These are phyloP conservation scores for Artemia sp. DNA, from an alignment of 2,888 invertebrate species.

Conservation along the genomic window DNA sequence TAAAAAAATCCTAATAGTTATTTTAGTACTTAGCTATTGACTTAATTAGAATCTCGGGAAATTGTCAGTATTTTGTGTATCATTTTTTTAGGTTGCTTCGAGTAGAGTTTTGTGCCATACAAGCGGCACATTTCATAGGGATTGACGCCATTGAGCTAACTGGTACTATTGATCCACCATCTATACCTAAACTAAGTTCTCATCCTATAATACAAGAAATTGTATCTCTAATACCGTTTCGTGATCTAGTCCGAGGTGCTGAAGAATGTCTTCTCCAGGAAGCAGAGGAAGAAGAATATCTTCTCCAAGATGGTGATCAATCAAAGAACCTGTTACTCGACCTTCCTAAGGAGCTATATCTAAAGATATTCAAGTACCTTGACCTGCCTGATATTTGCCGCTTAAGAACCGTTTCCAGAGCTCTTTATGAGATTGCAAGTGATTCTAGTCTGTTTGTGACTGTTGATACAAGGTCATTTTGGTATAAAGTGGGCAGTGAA, in stretches of 20 bases:
- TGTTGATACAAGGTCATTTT: not conserved
- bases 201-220: not conserved
- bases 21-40: too few species aligned
- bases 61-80: too few species aligned
- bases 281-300: not conserved
- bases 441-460: not conserved
- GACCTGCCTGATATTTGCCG: not conserved
- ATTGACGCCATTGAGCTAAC: not conserved
- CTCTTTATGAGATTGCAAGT: not conserved
- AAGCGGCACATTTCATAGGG: not conserved
- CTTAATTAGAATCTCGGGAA: too few species aligned
- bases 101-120: not conserved
- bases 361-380: not conserved
- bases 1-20: too few species aligned
- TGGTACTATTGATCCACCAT: not conserved
- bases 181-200: not conserved
- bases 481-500: not conserved
- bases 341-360: not conserved
- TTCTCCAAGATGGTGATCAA: not conserved
- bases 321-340: not conserved
- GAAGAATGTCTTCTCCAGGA: not conserved
- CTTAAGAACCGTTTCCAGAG: not conserved
- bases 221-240: not conserved
- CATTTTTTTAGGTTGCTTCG: not conserved
- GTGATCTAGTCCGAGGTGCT: not conserved